phyloP scores from a whole-genome alignment of 1,140 invertebrate genomes.

The Halesus radiatus region DNA sequence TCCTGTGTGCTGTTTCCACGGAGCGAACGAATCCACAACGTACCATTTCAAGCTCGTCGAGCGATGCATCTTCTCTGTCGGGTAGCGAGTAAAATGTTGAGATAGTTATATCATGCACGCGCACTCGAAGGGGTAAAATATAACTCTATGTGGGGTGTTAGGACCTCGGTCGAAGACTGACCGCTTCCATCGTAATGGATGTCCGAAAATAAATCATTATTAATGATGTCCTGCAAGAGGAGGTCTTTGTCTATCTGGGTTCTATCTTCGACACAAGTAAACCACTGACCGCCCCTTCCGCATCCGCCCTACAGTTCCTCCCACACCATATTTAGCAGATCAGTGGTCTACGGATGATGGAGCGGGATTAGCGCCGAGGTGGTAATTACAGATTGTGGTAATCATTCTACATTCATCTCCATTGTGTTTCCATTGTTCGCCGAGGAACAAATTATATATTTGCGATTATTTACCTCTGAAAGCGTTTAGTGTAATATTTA shows the following conservation, averaged over 20 bases:
- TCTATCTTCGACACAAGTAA: constrained; percentile 53
- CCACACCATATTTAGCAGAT: constrained; percentile 1
- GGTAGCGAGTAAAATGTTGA: background rate
- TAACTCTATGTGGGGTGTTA: background rate
- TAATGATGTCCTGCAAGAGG: constrained; percentile 56
- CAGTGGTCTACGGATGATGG: background rate
- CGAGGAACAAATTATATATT: background rate
- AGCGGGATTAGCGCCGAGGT: constrained; percentile 6
- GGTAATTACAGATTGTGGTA: constrained; percentile 22
- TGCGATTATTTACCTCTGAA: too few species aligned
- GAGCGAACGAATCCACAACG: too few species aligned
- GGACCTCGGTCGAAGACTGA: constrained; percentile 47
- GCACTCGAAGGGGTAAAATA: background rate
- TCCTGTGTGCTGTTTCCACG: background rate
- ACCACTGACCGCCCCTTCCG: constrained; percentile 21
- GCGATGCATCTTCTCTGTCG: background rate
- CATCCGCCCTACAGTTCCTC: constrained; percentile 15
- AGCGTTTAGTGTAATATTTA: too few species aligned
- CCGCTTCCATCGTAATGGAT: constrained; percentile 55
- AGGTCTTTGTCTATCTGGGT: constrained; percentile 53
- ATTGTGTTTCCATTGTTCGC: constrained; percentile 13
- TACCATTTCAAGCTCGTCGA: background rate
- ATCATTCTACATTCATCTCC: constrained; percentile 19
- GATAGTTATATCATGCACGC: background rate
- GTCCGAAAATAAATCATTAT: constrained; percentile 58